These are phyloP conservation scores for Cranoglanis bouderius DNA, from an alignment of 2,113 vertebrate genomes.

Conservation along the genomic window DNA sequence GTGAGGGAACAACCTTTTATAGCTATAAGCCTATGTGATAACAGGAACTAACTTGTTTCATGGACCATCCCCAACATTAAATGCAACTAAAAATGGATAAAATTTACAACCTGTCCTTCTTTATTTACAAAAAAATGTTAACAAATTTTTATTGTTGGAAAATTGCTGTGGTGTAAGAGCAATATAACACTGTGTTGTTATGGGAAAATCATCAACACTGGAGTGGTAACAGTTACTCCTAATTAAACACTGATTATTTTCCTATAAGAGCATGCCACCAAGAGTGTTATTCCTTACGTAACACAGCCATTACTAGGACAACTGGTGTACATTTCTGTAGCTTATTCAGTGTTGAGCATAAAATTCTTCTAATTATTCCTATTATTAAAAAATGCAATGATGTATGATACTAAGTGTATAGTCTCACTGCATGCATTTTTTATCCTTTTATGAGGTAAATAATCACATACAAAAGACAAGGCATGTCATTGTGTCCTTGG, in stretches of 20 bases:
- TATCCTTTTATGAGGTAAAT: neutral
- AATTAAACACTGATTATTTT: neutral
- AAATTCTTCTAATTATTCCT: neutral
- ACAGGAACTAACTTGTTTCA: too few relatives aligned
- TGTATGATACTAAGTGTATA: neutral
- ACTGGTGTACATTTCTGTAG: neutral
- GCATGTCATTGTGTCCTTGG: neutral
- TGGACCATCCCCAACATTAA: neutral
- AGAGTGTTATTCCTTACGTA: neutral
- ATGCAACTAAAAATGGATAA: neutral
- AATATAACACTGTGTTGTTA: neutral
- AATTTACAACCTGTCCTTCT: neutral
- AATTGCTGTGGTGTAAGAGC: neutral
- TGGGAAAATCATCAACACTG: neutral
- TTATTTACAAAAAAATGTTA: neutral
- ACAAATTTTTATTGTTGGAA: neutral
- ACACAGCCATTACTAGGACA: neutral
- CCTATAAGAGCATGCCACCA: neutral
- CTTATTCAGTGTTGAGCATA: neutral
- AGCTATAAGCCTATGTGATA: neutral
- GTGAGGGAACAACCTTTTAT: neutral
- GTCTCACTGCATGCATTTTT: neutral
- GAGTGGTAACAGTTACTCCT: neutral
- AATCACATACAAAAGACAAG: neutral
- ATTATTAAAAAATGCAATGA: neutral